Evolutionary conservation across 2,797 vertebrate species (phyloP).

Genomic region (Falco biarmicus): DNA sequence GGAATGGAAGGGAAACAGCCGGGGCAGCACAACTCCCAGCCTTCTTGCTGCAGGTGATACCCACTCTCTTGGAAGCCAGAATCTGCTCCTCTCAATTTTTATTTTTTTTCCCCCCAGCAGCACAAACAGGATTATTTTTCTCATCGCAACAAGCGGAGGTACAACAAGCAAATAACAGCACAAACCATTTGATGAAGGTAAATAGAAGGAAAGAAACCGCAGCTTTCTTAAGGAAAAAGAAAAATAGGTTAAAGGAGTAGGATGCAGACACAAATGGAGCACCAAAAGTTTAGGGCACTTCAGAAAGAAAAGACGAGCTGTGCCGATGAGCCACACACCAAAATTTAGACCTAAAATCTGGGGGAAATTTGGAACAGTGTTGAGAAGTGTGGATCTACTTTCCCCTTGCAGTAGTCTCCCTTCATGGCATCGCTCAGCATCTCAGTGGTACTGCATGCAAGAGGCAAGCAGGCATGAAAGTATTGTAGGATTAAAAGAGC

Average conservation of each 20-base stretch:
- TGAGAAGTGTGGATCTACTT: not conserved
- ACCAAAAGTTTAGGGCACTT: not conserved
- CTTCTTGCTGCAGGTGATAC: not conserved
- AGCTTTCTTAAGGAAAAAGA: not conserved
- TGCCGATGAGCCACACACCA: not conserved
- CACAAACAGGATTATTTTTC: not conserved
- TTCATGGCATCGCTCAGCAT: accelerated
- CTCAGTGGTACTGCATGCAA: accelerated
- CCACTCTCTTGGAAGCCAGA: not conserved
- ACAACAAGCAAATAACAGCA: not conserved
- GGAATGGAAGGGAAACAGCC: not conserved
- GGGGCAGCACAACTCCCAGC: not conserved
- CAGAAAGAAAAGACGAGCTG: not conserved
- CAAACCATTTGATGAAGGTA: not conserved
- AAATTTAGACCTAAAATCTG: not conserved
- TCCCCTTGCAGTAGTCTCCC: not conserved
- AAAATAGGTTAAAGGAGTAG: not conserved
- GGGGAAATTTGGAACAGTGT: not conserved
- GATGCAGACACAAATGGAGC: not conserved
- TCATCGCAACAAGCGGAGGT: accelerated
- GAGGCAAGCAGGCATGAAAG: accelerated
- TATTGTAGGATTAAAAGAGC: accelerated
- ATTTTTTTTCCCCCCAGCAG: not conserved
- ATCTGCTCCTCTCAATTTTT: not conserved
- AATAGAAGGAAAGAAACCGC: not conserved